Evolutionary conservation across 2,113 vertebrate species (phyloP).

Genomic region (Bolborhynchus lineola): DNA sequence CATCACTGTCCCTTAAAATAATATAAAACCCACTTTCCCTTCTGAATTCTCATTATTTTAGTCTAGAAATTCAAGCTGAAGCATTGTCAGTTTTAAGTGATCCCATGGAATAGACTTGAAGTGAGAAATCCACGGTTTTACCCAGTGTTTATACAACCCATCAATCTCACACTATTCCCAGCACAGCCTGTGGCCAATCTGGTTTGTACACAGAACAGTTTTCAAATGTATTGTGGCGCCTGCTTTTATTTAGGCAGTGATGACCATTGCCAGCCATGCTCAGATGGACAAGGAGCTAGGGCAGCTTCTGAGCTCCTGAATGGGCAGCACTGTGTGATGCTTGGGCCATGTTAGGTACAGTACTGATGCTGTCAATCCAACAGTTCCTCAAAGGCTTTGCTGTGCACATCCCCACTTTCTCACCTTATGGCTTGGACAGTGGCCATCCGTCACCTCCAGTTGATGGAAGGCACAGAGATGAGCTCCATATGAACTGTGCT

Average conservation of each 20-base stretch:
- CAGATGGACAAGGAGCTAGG: fast-evolving
- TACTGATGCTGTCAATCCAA: background rate
- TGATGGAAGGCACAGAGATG: background rate
- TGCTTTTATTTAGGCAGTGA: background rate
- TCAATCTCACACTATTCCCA: background rate
- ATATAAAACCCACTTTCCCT: background rate
- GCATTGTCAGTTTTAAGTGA: background rate
- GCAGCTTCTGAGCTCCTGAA: fast-evolving
- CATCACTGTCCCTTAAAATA: background rate
- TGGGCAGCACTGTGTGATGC: background rate
- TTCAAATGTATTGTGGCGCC: background rate
- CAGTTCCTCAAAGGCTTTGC: background rate
- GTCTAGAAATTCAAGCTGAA: background rate
- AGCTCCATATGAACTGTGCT: background rate
- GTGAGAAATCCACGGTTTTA: background rate
- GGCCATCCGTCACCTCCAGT: fast-evolving
- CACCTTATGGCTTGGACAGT: fast-evolving
- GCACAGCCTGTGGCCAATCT: background rate
- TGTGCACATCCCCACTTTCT: background rate
- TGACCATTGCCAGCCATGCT: background rate
- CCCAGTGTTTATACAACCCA: background rate
- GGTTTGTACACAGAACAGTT: background rate
- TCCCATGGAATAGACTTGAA: background rate
- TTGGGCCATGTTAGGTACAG: fast-evolving
- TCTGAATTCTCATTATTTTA: background rate